A percentile compares a stretch with the other conserved stretches of the same genome.
These are phyloP conservation scores for Caenorhabditis angaria DNA, from an alignment of 2,888 invertebrate species.

Conservation along the genomic window DNA sequence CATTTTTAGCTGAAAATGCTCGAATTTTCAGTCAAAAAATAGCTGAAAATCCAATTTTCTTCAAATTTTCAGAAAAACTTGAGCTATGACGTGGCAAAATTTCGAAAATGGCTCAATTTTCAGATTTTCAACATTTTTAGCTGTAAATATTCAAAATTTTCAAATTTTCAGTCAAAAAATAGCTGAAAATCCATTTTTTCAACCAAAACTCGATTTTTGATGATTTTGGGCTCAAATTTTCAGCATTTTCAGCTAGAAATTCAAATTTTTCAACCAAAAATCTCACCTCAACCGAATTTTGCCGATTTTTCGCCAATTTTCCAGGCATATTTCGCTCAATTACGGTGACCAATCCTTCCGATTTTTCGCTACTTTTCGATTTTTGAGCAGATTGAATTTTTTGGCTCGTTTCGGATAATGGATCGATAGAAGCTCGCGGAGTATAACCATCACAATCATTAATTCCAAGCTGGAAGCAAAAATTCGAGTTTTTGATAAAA, in stretches of 20 bases:
- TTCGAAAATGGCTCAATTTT: no score
- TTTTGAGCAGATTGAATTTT: constrained; percentile 7
- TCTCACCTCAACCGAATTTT: constrained; percentile 24
- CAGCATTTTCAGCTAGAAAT: background rate
- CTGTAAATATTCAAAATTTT: no score
- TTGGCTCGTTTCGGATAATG: no score
- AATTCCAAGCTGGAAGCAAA: constrained; percentile 26
- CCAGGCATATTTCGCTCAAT: background rate
- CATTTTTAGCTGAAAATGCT: no score
- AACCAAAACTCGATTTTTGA: no score
- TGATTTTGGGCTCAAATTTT: background rate
- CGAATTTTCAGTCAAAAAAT: no score
- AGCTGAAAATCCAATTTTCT: no score
- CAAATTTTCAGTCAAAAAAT: no score
- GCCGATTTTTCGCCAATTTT: constrained; percentile 1
- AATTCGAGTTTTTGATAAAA: background rate
- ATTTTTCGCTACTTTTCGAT: constrained; percentile 20
- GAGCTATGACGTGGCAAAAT: no score
- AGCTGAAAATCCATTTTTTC: no score
- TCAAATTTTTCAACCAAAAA: background rate
- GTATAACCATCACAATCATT: constrained; percentile 34
- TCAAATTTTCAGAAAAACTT: no score
- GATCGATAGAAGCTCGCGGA: constrained; percentile 12
- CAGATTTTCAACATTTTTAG: no score
- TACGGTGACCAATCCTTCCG: constrained; percentile 13